phyloP scores from a whole-genome alignment of 2,888 invertebrate genomes.

The Drosophila atripex region DNA sequence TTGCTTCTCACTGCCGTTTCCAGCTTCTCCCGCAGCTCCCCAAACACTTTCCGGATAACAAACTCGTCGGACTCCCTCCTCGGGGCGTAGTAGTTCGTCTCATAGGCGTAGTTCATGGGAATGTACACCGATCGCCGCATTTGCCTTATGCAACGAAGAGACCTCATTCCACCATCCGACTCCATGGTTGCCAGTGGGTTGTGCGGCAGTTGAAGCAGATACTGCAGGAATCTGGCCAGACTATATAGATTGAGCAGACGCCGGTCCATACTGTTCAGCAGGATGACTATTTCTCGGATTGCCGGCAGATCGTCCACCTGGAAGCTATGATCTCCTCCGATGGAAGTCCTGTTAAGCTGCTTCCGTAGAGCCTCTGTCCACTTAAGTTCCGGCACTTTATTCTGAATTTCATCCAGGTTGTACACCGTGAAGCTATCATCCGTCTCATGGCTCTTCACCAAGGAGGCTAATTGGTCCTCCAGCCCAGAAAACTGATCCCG shows the following conservation, averaged over 20 bases:
- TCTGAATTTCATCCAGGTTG: slow-evolving; percentile 51
- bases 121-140: slow-evolving; percentile 75
- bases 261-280: slow-evolving; percentile 55
- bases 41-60: slow-evolving; percentile 65
- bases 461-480: slow-evolving; percentile 48
- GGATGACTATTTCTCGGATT: slow-evolving; percentile 50
- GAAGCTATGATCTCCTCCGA: slow-evolving; percentile 53
- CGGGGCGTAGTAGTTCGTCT: slow-evolving; percentile 54
- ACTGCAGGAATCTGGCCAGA: slow-evolving; percentile 66
- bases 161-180: not conserved
- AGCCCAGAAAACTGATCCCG: slow-evolving; percentile 50
- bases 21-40: slow-evolving; percentile 65
- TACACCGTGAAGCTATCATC: slow-evolving; percentile 57
- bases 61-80: slow-evolving; percentile 60
- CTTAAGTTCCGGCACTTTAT: slow-evolving; percentile 49
- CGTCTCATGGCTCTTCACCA: slow-evolving; percentile 32
- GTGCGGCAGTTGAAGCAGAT: slow-evolving; percentile 63
- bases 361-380: slow-evolving; percentile 60
- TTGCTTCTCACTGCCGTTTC: slow-evolving; percentile 55
- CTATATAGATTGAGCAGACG: slow-evolving; percentile 65
- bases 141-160: slow-evolving; percentile 65
- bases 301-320: slow-evolving; percentile 57
- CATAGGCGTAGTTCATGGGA: slow-evolving; percentile 77
- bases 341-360: slow-evolving; percentile 49
- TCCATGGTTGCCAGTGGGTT: slow-evolving; percentile 48